Conservation (phyloP, 2,113 vertebrate species). For the Neopipo cinnamomea region DNA sequence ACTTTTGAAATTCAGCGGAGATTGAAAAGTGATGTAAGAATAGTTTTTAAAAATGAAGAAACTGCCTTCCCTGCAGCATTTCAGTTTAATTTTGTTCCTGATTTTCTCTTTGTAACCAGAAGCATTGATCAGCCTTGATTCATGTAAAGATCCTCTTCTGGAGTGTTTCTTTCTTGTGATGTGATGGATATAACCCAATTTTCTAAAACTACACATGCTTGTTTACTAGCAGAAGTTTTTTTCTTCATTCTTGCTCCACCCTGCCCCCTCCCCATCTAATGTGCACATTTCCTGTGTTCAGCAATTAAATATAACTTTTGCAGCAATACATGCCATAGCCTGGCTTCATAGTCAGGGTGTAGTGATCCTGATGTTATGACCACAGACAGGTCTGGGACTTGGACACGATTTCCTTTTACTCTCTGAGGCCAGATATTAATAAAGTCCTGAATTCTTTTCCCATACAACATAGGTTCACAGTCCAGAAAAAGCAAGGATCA, state of each 20-base stretch:
- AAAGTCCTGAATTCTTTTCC: background rate
- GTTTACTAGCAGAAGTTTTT: background rate
- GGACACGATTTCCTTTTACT: background rate
- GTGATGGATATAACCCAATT: background rate
- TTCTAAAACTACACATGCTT: background rate
- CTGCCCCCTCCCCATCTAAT: no score
- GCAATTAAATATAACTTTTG: background rate
- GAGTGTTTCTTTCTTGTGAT: background rate
- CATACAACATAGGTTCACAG: background rate
- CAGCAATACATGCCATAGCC: background rate
- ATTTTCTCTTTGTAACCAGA: conserved; percentile 27
- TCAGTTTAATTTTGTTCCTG: conserved; percentile 8
- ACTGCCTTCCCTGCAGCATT: background rate
- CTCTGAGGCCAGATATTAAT: background rate
- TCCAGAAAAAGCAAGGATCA: background rate
- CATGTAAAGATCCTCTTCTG: conserved; percentile 4
- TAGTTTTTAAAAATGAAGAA: background rate
- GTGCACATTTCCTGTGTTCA: background rate
- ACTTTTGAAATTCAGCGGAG: conserved; percentile 31
- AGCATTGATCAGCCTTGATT: conserved; percentile 35
- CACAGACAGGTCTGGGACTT: background rate
- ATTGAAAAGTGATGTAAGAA: conserved; percentile 34
- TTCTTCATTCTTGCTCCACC: background rate
- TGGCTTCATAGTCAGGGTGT: background rate
- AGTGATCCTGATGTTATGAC: background rate